Percentiles rank a stretch among this genome's conserved stretches.
These are phyloP conservation scores for Limnephilus lunatus DNA, from an alignment of 2,888 invertebrate species.

Conservation along the genomic window DNA sequence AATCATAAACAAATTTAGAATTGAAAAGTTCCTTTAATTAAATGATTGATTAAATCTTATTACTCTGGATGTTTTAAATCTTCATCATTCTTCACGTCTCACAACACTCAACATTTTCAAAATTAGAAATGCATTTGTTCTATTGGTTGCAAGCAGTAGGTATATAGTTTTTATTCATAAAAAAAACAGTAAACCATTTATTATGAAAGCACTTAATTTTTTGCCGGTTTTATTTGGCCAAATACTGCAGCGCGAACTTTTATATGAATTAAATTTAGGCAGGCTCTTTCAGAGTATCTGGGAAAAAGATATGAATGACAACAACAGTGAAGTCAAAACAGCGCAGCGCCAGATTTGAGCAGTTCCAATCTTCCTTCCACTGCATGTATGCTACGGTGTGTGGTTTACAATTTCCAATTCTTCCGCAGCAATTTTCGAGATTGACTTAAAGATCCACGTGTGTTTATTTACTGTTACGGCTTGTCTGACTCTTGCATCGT, in stretches of 20 bases:
- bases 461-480: slow-evolving; percentile 22
- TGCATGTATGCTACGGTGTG: not conserved
- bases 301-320: no score
- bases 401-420: not conserved
- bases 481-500: slow-evolving; percentile 6
- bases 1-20: no score
- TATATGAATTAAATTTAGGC: not conserved
- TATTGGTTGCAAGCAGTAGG: no score
- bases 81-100: no score
- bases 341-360: not conserved
- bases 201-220: not conserved
- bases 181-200: no score
- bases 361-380: not conserved
- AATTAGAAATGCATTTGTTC: no score
- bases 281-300: not conserved
- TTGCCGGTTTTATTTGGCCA: not conserved
- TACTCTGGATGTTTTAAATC: no score
- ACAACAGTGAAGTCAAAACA: not conserved
- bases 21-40: no score
- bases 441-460: slow-evolving; percentile 10
- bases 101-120: no score
- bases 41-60: no score
- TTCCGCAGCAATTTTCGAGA: not conserved
- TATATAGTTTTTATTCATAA: no score
- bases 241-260: not conserved